A percentile compares a stretch with the other conserved stretches of the same genome.
Conservation (phyloP, 2,888 invertebrate genomes). For the Cheilosia grossa region DNA sequence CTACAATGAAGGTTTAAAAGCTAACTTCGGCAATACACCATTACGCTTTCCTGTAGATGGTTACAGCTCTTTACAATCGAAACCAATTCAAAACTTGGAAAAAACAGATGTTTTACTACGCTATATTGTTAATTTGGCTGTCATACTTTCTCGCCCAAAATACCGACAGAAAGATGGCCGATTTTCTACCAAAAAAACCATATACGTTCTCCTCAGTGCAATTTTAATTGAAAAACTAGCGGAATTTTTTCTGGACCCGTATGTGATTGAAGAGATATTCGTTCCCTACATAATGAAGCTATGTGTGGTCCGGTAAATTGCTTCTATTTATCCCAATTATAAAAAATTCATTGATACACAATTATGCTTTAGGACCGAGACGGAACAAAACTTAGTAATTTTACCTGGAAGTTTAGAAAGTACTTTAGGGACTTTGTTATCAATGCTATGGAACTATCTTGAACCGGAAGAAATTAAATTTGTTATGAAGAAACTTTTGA, state of each 20-base stretch:
- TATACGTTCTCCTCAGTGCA: slow-evolving; percentile 85
- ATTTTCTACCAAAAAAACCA: slow-evolving; percentile 83
- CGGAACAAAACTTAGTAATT: slow-evolving; percentile 78
- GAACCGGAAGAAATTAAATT: slow-evolving; percentile 81
- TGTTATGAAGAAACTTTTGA: slow-evolving; percentile 80
- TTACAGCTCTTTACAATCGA: slow-evolving; percentile 87
- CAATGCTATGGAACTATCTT: slow-evolving; percentile 82
- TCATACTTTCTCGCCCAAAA: slow-evolving; percentile 79
- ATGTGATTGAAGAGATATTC: slow-evolving; percentile 88
- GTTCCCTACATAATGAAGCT: slow-evolving; percentile 83
- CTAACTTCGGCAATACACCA: slow-evolving; percentile 90
- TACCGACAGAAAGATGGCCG: slow-evolving; percentile 68
- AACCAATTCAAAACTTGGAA: slow-evolving; percentile 79
- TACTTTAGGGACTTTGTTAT: slow-evolving; percentile 79
- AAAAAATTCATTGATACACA: neutral
- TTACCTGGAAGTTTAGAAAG: slow-evolving; percentile 79
- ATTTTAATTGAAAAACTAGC: slow-evolving; percentile 86
- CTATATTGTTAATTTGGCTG: slow-evolving; percentile 80
- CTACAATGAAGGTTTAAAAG: slow-evolving; percentile 89
- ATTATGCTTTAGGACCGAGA: slow-evolving; percentile 74
- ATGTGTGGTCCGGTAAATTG: slow-evolving; percentile 77
- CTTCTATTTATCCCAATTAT: slow-evolving; percentile 1
- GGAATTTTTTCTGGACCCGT: slow-evolving; percentile 86
- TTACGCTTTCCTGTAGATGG: slow-evolving; percentile 87
- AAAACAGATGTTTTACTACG: slow-evolving; percentile 79